Percentiles rank a stretch among this genome's conserved stretches.
Conservation (phyloP, 2,888 invertebrate genomes). For the Meteorus colon region DNA sequence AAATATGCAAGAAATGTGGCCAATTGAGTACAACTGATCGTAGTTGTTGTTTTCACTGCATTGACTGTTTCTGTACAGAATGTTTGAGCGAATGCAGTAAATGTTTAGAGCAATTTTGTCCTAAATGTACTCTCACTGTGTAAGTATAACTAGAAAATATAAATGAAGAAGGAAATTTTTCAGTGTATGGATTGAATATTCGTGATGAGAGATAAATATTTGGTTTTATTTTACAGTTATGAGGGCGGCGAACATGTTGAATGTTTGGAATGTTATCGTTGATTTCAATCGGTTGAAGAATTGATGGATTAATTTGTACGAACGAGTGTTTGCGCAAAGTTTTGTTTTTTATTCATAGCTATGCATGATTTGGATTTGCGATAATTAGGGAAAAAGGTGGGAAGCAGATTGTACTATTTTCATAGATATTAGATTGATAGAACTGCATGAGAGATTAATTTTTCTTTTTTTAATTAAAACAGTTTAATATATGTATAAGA, state of each 20-base stretch:
- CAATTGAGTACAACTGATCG: constrained; percentile 52
- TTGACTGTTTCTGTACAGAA: constrained; percentile 59
- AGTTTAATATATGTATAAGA: not conserved
- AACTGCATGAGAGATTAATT: not conserved
- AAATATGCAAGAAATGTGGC: constrained; percentile 57
- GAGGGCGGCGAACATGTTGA: constrained; percentile 57
- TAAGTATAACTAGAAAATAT: constrained; percentile 51
- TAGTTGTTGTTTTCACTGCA: constrained; percentile 62
- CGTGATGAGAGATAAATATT: not conserved
- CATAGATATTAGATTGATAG: too few species aligned
- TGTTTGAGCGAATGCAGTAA: constrained; percentile 58
- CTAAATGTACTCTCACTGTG: constrained; percentile 61
- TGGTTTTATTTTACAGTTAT: constrained; percentile 56
- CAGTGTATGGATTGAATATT: not conserved
- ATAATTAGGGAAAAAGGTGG: too few species aligned
- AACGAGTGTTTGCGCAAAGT: not conserved
- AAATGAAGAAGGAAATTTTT: too few species aligned
- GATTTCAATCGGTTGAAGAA: constrained; percentile 24
- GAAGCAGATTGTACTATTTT: too few species aligned
- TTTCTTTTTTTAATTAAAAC: not conserved
- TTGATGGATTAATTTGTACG: not conserved
- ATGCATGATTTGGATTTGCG: constrained; percentile 15
- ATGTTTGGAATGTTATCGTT: constrained; percentile 63
- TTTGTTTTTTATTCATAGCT: not conserved
- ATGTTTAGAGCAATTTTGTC: constrained; percentile 61